phyloP scores from a whole-genome alignment of 2,113 vertebrate species.

The Struthio camelus region DNA sequence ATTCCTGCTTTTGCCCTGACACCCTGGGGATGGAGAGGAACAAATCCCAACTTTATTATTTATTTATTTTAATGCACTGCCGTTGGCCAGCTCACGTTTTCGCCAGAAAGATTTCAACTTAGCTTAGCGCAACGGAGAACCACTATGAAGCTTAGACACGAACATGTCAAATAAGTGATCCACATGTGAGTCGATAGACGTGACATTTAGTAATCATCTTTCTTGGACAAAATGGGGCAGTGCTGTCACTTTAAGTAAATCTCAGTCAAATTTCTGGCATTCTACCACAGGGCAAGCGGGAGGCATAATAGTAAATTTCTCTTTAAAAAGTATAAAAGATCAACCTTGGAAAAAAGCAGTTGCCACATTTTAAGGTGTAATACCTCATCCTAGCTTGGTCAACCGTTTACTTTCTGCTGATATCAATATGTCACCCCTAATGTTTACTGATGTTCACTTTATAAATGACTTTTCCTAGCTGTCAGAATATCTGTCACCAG shows the following conservation, averaged over 20 bases:
- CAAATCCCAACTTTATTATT: not conserved
- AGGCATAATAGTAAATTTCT: constrained; percentile 24
- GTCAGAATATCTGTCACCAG: constrained; percentile 21
- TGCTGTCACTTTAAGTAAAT: constrained; percentile 48
- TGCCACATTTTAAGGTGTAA: constrained; percentile 5
- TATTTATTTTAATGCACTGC: constrained; percentile 19
- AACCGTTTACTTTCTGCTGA: not conserved
- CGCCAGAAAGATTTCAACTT: not conserved
- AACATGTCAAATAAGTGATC: constrained; percentile 45
- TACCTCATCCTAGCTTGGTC: not conserved
- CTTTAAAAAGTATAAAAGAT: constrained; percentile 19
- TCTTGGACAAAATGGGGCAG: constrained; percentile 11
- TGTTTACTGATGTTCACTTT: constrained; percentile 42
- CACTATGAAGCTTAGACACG: not conserved
- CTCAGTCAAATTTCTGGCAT: constrained; percentile 30
- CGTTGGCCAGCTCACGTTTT: not conserved
- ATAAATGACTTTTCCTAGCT: constrained; percentile 21
- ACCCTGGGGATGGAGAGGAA: not conserved
- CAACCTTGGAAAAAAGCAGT: constrained; percentile 6
- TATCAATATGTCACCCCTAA: constrained; percentile 32
- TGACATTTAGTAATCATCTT: constrained; percentile 60
- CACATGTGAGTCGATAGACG: constrained; percentile 1
- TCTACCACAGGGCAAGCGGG: constrained; percentile 25
- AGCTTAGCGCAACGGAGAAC: constrained; percentile 31
- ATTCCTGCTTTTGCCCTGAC: not conserved